Evolutionary conservation across 2,888 invertebrate genomes (phyloP).

Genomic region (Erebia epiphron): DNA sequence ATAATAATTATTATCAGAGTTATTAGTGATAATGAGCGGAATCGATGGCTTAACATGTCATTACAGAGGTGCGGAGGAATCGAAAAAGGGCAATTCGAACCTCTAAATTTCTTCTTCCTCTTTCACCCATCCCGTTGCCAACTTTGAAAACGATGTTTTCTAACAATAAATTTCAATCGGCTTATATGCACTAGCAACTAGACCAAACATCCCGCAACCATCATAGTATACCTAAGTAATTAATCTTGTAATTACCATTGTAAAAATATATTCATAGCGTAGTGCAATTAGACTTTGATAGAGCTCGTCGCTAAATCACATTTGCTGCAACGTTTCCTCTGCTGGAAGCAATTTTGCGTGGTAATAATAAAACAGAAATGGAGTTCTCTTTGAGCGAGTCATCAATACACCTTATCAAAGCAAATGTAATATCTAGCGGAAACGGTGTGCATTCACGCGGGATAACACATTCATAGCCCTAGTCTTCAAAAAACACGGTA

Average conservation of each 20-base stretch:
- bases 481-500: slow-evolving; percentile 18
- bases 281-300: slow-evolving; percentile 73
- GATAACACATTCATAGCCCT: slow-evolving; percentile 24
- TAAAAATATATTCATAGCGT: slow-evolving; percentile 47
- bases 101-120: too few species aligned
- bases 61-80: too few species aligned
- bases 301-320: slow-evolving; percentile 67
- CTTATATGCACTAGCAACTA: too few species aligned
- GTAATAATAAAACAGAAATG: slow-evolving; percentile 65
- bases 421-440: slow-evolving; percentile 37
- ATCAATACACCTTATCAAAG: slow-evolving; percentile 47
- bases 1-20: too few species aligned
- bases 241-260: slow-evolving; percentile 32
- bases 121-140: too few species aligned
- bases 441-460: slow-evolving; percentile 14
- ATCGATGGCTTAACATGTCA: too few species aligned
- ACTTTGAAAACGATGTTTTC: too few species aligned
- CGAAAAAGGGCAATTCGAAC: too few species aligned
- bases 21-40: too few species aligned
- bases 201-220: too few species aligned
- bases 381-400: slow-evolving; percentile 58
- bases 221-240: not conserved
- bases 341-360: slow-evolving; percentile 62
- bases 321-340: slow-evolving; percentile 65
- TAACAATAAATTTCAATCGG: too few species aligned